Evolutionary conservation across 2,113 vertebrate species (phyloP), one percentile per base, ranked within the genome.

Genomic region (Oryctolagus cuniculus): DNA sequence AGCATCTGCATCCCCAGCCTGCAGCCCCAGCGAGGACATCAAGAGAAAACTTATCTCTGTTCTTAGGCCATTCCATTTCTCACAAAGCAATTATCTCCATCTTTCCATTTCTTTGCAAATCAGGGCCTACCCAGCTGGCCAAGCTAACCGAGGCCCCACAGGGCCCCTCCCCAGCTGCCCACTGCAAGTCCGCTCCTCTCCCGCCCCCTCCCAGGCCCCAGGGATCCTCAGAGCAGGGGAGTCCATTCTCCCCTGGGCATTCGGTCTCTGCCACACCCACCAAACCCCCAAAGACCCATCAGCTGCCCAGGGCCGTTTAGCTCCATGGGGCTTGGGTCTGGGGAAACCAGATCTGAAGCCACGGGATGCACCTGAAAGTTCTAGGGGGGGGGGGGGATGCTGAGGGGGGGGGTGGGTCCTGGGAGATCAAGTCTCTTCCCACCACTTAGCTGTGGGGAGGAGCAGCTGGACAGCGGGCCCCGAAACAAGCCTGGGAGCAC

Each of bases 61-160:
- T 93, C 75, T 51, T 63, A 90, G 80, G 53, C 86, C 86, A 77
- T 93, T 93, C 66, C 70, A 84, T 94, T 90, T 94, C 75, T 89
- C 67, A 77, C 55, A 86, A 51, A 78, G 79, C 94, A 93, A 78
- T 96, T 81, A 96, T 85, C 96, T 95, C 38, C 93, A 95, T 94
- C 89, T 97, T 96, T 95, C 83, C 89, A 95, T 97, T 96, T 97
- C 90, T 91, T 87, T 93, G 95, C 84, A 97, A 95, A 97, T 95
- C 94, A 87, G 82, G 53, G n/a, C 49, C 63, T 51, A 22, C 34
- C 78, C 31, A 12, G 72, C 84, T 12, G 53, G 64, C 72, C 69
- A 29, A 29, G 84, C 61, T 66, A 27, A 63, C 17, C 36, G 9
- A 73, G 22, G 29, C 55, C 75, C 79, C 2, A 3, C 44, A 73